These are phyloP conservation scores for Globodera rostochiensis DNA, from an alignment of 1,140 invertebrate genomes.

Conservation along the genomic window DNA sequence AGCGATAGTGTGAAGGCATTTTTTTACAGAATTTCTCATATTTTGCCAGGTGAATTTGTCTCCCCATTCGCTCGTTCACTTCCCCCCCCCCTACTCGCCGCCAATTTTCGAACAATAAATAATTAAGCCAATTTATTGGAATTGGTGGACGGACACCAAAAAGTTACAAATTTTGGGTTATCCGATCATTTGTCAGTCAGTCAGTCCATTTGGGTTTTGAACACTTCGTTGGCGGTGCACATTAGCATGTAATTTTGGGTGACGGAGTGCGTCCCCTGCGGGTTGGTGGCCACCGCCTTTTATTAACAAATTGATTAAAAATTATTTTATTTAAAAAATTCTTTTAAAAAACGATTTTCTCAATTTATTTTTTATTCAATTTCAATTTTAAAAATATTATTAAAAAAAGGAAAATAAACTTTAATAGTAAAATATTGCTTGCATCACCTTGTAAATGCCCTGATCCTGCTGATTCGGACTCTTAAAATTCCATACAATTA, in stretches of 20 bases:
- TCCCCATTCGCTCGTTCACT: background rate
- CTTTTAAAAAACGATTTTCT: conserved; percentile 14
- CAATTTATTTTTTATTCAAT: too few species aligned
- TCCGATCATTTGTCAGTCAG: too few species aligned
- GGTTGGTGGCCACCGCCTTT: conserved; percentile 50
- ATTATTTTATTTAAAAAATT: conserved; percentile 21
- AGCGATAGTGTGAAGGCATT: too few species aligned
- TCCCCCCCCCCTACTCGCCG: background rate
- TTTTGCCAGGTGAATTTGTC: too few species aligned
- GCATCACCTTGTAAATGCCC: conserved; percentile 49
- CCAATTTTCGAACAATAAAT: background rate
- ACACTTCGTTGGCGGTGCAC: conserved; percentile 52
- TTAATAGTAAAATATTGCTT: too few species aligned
- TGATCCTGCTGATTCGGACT: conserved; percentile 44
- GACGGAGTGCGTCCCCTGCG: conserved; percentile 50
- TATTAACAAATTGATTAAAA: too few species aligned
- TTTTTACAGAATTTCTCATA: too few species aligned
- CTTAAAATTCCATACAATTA: conserved; percentile 20
- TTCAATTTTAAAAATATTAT: too few species aligned
- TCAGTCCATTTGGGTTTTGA: conserved; percentile 45
- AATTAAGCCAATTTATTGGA: too few species aligned
- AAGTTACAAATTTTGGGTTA: too few species aligned
- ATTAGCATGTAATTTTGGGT: conserved; percentile 46
- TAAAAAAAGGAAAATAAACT: too few species aligned
- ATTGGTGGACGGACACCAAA: too few species aligned